A percentile compares a stretch with the other conserved stretches of the same genome.
Evolutionary conservation across 2,113 vertebrate genomes (phyloP).

Genomic region (Sciurus niger): DNA sequence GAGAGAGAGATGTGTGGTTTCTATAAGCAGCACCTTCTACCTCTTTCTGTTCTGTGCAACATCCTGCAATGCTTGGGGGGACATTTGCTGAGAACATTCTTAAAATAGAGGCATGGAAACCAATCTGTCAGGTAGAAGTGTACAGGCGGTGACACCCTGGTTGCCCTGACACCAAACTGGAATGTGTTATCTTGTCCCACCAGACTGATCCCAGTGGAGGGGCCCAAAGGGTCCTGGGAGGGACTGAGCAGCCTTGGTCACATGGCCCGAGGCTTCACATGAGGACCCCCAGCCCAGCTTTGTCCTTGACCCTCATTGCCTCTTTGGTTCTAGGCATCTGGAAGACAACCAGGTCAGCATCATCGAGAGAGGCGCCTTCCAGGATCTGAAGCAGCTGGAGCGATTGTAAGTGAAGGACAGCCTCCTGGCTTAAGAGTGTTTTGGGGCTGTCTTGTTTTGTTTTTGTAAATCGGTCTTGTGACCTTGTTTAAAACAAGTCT

Average conservation of each 20-base stretch:
- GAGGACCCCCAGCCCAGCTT: not conserved
- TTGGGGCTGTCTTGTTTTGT: not conserved
- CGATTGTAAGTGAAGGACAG: constrained; percentile 93
- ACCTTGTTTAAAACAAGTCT: constrained; percentile 43
- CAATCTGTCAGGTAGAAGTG: constrained; percentile 84
- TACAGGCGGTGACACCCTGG: constrained; percentile 75
- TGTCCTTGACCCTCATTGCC: constrained; percentile 67
- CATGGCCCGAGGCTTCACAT: not conserved
- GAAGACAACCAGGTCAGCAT: constrained; percentile 98
- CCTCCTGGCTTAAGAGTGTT: constrained; percentile 43
- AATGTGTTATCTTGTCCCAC: constrained; percentile 62
- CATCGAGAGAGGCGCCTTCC: constrained; percentile 98
- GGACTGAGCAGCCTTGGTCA: not conserved
- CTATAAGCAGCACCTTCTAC: constrained; percentile 70
- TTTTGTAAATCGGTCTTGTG: not conserved
- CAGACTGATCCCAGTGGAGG: not conserved
- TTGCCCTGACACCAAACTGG: constrained; percentile 76
- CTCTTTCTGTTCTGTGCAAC: constrained; percentile 76
- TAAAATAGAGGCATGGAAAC: constrained; percentile 85
- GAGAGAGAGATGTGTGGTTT: constrained; percentile 52
- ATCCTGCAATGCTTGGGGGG: constrained; percentile 78
- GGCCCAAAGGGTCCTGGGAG: not conserved
- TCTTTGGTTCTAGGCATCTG: constrained; percentile 93
- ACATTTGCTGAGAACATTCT: constrained; percentile 81
- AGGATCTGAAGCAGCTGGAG: constrained; percentile 98